phyloP scores from a whole-genome alignment of 2,113 vertebrate genomes.

The Chaetura pelagica region DNA sequence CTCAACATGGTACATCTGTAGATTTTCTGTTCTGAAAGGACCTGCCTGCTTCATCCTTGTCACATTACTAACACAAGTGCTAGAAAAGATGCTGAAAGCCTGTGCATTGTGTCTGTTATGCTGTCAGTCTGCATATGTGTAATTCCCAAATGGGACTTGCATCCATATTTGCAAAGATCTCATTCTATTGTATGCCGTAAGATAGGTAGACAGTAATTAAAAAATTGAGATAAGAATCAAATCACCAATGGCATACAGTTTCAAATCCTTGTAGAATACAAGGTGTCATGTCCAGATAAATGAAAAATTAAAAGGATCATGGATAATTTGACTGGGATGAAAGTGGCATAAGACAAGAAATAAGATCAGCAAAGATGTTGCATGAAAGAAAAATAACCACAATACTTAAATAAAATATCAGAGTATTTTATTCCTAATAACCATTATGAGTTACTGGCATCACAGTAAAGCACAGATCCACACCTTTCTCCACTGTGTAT shows the following conservation, averaged over 20 bases:
- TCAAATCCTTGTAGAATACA: background rate
- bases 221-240: background rate
- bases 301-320: background rate
- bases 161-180: background rate
- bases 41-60: background rate
- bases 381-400: background rate
- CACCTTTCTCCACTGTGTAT: fast-evolving
- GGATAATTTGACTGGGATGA: background rate
- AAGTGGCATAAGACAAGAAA: background rate
- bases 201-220: constrained; percentile 44
- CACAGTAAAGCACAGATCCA: background rate
- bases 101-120: background rate
- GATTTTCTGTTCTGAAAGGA: background rate
- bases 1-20: background rate
- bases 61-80: background rate
- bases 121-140: background rate
- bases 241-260: background rate
- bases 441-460: background rate
- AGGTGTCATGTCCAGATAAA: constrained; percentile 15
- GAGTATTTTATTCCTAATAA: background rate
- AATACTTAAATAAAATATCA: background rate
- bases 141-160: constrained; percentile 14
- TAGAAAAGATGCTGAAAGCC: background rate
- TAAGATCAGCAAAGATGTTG: background rate
- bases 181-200: background rate